These are phyloP conservation scores for Steinernema khuongi DNA, from an alignment of 1,140 invertebrate genomes.

Conservation along the genomic window DNA sequence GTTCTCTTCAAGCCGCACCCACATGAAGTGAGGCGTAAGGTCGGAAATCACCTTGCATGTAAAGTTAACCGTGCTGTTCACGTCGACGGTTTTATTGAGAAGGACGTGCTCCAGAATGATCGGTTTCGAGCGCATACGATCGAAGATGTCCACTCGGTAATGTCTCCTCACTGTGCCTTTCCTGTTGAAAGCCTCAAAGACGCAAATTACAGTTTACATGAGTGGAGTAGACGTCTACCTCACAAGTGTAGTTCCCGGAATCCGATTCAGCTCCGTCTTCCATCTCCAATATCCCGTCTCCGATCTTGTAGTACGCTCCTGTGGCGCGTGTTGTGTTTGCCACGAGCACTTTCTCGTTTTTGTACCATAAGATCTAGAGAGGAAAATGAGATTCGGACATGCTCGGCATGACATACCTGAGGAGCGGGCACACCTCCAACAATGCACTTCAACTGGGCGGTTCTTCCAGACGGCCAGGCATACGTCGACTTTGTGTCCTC, in stretches of 20 bases:
- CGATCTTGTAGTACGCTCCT: slow-evolving; percentile 45
- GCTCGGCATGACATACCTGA: slow-evolving; percentile 34
- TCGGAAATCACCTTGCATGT: slow-evolving; percentile 56
- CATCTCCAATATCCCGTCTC: slow-evolving; percentile 53
- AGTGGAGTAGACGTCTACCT: slow-evolving; percentile 12
- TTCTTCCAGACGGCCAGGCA: slow-evolving; percentile 49
- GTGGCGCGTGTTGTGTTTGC: slow-evolving; percentile 38
- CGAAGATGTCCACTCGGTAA: slow-evolving; percentile 49
- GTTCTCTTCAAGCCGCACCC: slow-evolving; percentile 44
- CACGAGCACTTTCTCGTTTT: slow-evolving; percentile 41
- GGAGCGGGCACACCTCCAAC: slow-evolving; percentile 49
- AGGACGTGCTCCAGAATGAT: slow-evolving; percentile 46
- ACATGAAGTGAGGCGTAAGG: slow-evolving; percentile 54
- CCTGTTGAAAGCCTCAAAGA: slow-evolving; percentile 48
- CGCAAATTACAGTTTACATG: not conserved
- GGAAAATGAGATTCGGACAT: not conserved
- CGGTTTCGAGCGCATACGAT: slow-evolving; percentile 48
- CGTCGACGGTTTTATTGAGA: slow-evolving; percentile 51
- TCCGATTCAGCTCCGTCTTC: slow-evolving; percentile 53
- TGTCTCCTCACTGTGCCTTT: slow-evolving; percentile 40
- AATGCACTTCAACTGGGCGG: slow-evolving; percentile 45
- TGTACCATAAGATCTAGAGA: slow-evolving; percentile 37
- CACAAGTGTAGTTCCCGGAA: slow-evolving; percentile 33
- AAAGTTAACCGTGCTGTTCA: slow-evolving; percentile 54
- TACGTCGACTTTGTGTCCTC: slow-evolving; percentile 36